Evolutionary conservation across 2,888 invertebrate genomes (phyloP).

Genomic region (Tipula unca): DNA sequence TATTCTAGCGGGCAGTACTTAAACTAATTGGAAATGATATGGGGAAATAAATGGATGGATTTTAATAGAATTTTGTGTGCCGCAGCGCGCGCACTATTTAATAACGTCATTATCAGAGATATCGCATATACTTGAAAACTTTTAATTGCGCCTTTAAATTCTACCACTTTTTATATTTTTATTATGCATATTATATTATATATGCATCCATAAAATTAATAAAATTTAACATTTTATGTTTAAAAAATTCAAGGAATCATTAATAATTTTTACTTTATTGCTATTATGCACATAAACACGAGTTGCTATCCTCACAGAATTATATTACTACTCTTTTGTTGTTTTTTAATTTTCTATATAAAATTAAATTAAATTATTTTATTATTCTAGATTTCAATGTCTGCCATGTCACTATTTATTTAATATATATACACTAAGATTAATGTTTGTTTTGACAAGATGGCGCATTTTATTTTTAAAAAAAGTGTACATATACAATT

Average conservation of each 20-base stretch:
- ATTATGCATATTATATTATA: neutral
- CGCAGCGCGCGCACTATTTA: too few species aligned
- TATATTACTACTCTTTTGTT: neutral
- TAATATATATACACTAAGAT: neutral
- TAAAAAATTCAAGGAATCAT: neutral
- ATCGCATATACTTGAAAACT: neutral
- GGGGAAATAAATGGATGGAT: neutral
- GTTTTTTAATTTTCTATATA: neutral
- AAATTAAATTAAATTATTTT: neutral
- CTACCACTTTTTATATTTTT: neutral
- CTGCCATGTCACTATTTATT: neutral
- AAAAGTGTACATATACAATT: too few species aligned
- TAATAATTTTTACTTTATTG: neutral
- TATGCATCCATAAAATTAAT: neutral
- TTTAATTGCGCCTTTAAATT: neutral
- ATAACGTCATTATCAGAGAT: too few species aligned
- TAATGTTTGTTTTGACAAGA: neutral
- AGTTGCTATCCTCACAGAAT: neutral
- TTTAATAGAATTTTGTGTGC: too few species aligned
- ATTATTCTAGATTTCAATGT: neutral
- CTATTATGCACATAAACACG: neutral
- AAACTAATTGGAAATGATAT: neutral
- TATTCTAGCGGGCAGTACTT: neutral
- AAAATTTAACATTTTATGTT: neutral
- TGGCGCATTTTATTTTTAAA: neutral